Percentiles rank a stretch among this genome's conserved stretches.
Evolutionary conservation across 2,113 vertebrate genomes (phyloP).

Genomic region (Colossoma macropomum): DNA sequence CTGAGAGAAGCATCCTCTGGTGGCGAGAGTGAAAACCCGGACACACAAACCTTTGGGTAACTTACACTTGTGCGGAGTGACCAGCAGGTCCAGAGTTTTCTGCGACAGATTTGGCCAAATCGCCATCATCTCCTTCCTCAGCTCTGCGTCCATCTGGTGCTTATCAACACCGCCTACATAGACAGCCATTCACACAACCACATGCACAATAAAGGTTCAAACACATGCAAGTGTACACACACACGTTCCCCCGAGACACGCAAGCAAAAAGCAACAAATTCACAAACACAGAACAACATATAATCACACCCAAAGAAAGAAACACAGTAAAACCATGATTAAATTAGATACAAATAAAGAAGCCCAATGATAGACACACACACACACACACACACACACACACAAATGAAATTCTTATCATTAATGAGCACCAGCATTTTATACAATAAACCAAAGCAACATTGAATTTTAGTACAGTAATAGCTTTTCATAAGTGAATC

Average conservation of each 20-base stretch:
- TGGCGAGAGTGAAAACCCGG: slow-evolving; percentile 57
- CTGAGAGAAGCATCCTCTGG: slow-evolving; percentile 73
- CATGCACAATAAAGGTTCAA: neutral
- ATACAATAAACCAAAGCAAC: neutral
- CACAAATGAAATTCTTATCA: slow-evolving; percentile 33
- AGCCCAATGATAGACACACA: neutral
- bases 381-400: slow-evolving; percentile 28
- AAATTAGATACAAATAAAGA: neutral
- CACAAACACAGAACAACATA: slow-evolving; percentile 78
- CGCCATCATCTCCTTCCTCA: slow-evolving; percentile 97
- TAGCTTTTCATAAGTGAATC: too few relatives aligned
- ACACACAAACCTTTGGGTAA: slow-evolving; percentile 65
- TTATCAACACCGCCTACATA: slow-evolving; percentile 89
- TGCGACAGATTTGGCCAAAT: slow-evolving; percentile 97
- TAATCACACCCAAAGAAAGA: slow-evolving; percentile 59
- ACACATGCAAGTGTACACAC: slow-evolving; percentile 37
- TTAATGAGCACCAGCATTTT: neutral
- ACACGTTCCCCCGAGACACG: neutral
- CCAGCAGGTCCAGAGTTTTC: slow-evolving; percentile 92
- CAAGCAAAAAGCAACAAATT: slow-evolving; percentile 19
- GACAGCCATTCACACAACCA: slow-evolving; percentile 26
- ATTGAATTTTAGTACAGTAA: neutral
- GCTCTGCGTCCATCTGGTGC: slow-evolving; percentile 94
- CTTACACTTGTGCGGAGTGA: slow-evolving; percentile 97
- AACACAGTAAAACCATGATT: neutral